Percentiles rank a stretch among this genome's conserved stretches.
Evolutionary conservation across 2,797 vertebrate genomes (phyloP).

Genomic region (Megalops cyprinoides): DNA sequence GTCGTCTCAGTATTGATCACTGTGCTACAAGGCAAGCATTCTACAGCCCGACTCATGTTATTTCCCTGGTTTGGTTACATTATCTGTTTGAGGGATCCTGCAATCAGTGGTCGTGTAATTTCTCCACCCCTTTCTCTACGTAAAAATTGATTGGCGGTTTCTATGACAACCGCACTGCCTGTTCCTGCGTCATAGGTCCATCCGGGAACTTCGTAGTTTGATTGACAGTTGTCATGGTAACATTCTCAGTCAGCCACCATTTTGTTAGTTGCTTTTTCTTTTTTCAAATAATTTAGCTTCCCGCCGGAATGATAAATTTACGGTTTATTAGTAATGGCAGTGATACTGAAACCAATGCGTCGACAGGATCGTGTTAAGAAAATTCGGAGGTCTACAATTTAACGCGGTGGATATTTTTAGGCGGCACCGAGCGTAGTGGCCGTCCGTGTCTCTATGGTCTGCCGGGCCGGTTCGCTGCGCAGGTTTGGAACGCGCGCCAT

Average conservation of each 20-base stretch:
- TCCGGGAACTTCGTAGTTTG: constrained; percentile 68
- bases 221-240: constrained; percentile 77
- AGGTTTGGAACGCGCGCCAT: constrained; percentile 87
- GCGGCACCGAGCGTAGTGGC: constrained; percentile 38
- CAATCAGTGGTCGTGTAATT: neutral
- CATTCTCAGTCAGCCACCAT: constrained; percentile 60
- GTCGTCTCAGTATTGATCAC: neutral
- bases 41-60: neutral
- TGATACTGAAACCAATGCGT: constrained; percentile 30
- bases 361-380: constrained; percentile 30
- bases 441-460: constrained; percentile 59
- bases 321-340: constrained; percentile 38
- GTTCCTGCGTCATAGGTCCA: constrained; percentile 70
- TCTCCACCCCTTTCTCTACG: neutral
- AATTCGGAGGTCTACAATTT: constrained; percentile 20
- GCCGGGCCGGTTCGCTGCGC: constrained; percentile 78
- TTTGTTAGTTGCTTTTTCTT: constrained; percentile 58
- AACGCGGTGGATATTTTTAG: constrained; percentile 33
- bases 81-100: neutral
- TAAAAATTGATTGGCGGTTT: constrained; percentile 62
- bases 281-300: constrained; percentile 44
- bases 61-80: neutral
- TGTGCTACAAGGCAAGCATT: neutral
- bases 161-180: constrained; percentile 63
- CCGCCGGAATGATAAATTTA: constrained; percentile 43